Conservation (phyloP, 2,888 invertebrate species). For the Nyleta sp. region DNA sequence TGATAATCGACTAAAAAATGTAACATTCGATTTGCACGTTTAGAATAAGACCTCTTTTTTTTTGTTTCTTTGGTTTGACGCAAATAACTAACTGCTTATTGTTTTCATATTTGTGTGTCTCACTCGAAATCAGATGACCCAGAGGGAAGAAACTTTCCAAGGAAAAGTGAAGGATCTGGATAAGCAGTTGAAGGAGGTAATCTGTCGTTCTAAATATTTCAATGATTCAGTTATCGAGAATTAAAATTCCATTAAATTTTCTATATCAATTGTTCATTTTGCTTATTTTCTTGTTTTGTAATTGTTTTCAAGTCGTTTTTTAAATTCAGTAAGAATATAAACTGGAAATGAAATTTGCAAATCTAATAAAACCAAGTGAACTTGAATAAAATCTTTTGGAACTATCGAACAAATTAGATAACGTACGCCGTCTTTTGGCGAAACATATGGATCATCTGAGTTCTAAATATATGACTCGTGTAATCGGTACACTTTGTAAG, state of each 20-base stretch:
- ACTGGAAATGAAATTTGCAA: no score
- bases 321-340: no score
- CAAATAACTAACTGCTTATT: constrained; percentile 75
- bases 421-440: constrained; percentile 42
- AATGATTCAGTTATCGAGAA: background rate
- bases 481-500: constrained; percentile 61
- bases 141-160: constrained; percentile 97
- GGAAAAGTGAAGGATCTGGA: constrained; percentile 95
- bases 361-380: no score
- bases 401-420: constrained; percentile 31
- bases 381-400: constrained; percentile 1
- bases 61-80: constrained; percentile 49
- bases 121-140: constrained; percentile 90
- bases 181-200: constrained; percentile 97
- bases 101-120: constrained; percentile 81
- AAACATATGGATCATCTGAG: constrained; percentile 58
- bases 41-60: constrained; percentile 24
- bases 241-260: background rate
- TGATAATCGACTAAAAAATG: constrained; percentile 57
- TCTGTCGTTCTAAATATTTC: background rate
- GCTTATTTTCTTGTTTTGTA: background rate
- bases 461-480: constrained; percentile 62
- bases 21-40: constrained; percentile 52
- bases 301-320: no score
- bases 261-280: background rate